phyloP scores from a whole-genome alignment of 1,140 invertebrate species.

The Apolygus lucorum region DNA sequence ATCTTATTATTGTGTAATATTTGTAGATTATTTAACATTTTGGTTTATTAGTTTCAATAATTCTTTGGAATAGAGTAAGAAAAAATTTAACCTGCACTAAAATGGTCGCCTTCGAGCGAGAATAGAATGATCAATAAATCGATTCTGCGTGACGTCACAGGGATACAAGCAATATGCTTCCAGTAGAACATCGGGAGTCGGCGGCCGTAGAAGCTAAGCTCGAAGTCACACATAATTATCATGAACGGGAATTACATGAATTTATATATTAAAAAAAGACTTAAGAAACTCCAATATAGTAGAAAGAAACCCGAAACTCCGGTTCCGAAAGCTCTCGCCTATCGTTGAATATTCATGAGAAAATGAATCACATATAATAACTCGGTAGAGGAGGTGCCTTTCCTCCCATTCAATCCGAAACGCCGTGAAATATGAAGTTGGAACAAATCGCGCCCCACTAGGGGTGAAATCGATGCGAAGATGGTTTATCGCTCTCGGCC shows the following conservation, averaged over 20 bases:
- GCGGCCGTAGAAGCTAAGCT: too few relatives aligned
- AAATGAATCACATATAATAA: not conserved
- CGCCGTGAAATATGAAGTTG: constrained; percentile 1
- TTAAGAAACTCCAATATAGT: not conserved
- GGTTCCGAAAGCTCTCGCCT: not conserved
- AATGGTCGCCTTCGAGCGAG: too few relatives aligned
- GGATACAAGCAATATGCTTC: too few relatives aligned
- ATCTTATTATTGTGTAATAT: too few relatives aligned
- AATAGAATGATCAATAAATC: too few relatives aligned
- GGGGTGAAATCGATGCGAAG: constrained; percentile 8
- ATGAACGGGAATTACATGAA: not conserved
- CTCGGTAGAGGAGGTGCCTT: not conserved
- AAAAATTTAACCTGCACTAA: too few relatives aligned
- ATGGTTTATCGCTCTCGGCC: not conserved
- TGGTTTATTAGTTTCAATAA: too few relatives aligned
- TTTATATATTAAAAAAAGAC: not conserved
- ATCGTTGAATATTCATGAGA: not conserved
- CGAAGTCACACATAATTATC: not conserved
- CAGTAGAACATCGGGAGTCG: too few relatives aligned
- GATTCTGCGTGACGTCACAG: too few relatives aligned
- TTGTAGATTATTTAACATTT: too few relatives aligned
- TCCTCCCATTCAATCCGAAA: not conserved
- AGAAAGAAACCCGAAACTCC: not conserved
- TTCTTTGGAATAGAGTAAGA: too few relatives aligned
- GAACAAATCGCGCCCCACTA: not conserved